These are phyloP conservation scores for Acheta domesticus DNA, from an alignment of 2,888 invertebrate genomes.

Conservation along the genomic window DNA sequence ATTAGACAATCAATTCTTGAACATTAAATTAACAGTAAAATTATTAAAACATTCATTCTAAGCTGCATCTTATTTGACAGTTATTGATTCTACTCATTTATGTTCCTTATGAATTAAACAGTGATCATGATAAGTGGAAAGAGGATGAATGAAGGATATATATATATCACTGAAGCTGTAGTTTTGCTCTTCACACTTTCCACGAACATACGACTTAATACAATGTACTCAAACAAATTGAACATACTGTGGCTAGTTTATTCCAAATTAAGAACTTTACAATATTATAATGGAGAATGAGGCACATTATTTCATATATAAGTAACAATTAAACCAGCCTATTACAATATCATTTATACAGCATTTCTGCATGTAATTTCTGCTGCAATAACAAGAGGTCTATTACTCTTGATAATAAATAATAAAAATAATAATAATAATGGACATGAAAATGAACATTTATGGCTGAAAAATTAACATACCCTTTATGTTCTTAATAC, in stretches of 20 bases:
- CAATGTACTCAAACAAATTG: neutral
- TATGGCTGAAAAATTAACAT: constrained; percentile 3
- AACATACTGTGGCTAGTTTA: constrained; percentile 30
- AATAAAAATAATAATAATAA: neutral
- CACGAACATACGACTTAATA: neutral
- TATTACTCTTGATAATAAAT: neutral
- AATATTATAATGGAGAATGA: constrained; percentile 41
- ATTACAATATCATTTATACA: constrained; percentile 3
- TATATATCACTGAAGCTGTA: too few relatives aligned
- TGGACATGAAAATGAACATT: neutral
- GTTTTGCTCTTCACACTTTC: too few relatives aligned
- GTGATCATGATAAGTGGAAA: too few relatives aligned
- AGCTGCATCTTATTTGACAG: too few relatives aligned
- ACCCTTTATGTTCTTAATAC: neutral
- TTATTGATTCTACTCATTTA: too few relatives aligned
- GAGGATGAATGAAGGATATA: too few relatives aligned
- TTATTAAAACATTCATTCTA: too few relatives aligned
- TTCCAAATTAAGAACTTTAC: constrained; percentile 38
- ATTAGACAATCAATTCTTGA: too few relatives aligned
- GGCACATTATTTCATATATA: constrained; percentile 43
- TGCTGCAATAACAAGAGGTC: neutral
- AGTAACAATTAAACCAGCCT: constrained; percentile 18
- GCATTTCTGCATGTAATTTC: neutral
- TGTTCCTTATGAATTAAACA: too few relatives aligned
- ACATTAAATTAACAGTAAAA: too few relatives aligned